A percentile compares a stretch with the other conserved stretches of the same genome.
Evolutionary conservation across 1,140 invertebrate genomes (phyloP).

Genomic region (Asobara japonica): DNA sequence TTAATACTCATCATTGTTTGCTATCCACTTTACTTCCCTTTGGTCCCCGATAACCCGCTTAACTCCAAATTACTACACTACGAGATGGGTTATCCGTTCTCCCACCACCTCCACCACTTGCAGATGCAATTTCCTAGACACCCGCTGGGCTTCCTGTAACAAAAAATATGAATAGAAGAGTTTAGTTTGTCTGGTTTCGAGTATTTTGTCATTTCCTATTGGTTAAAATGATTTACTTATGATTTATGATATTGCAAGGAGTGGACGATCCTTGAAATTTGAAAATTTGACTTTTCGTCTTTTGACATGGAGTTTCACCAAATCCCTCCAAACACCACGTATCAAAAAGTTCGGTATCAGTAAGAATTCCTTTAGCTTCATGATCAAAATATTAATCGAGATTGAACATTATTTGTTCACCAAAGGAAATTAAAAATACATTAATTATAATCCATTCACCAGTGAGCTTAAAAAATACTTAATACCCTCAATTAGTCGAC

Average conservation of each 20-base stretch:
- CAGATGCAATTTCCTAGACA: neutral
- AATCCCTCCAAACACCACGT: neutral
- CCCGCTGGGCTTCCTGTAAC: constrained; percentile 19
- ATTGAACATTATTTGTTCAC: neutral
- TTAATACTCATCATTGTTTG: constrained; percentile 28
- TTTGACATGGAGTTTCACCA: neutral
- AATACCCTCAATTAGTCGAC: neutral
- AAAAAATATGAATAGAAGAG: constrained; percentile 2
- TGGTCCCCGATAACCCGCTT: constrained; percentile 39
- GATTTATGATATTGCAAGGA: too few relatives aligned
- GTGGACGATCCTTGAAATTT: neutral
- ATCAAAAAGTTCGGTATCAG: too few relatives aligned
- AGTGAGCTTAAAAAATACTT: neutral
- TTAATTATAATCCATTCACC: neutral
- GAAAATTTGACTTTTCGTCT: neutral
- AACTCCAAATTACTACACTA: constrained; percentile 44
- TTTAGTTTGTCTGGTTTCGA: neutral
- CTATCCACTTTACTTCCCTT: neutral
- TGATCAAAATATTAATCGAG: neutral
- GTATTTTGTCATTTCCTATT: neutral
- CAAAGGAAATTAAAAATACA: neutral
- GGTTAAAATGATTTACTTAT: too few relatives aligned
- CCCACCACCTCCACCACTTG: constrained; percentile 24
- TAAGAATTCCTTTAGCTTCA: too few relatives aligned
- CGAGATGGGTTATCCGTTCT: constrained; percentile 37